Percentiles rank a stretch among this genome's conserved stretches.
Evolutionary conservation across 2,113 vertebrate species (phyloP).

Genomic region (Eleginops maclovinus): DNA sequence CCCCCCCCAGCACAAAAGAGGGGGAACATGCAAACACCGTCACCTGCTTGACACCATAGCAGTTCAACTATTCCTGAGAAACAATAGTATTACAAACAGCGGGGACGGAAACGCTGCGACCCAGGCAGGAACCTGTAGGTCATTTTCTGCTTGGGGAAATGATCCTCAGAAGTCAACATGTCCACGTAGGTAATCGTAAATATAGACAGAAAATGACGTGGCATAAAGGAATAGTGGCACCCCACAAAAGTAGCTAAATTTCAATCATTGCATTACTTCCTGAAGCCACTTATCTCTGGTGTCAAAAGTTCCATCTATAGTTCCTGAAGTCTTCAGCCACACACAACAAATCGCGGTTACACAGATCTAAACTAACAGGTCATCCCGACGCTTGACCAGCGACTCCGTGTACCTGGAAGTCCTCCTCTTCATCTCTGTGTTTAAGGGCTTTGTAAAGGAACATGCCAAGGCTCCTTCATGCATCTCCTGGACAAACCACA

Average conservation of each 20-base stretch:
- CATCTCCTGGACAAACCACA: slow-evolving; percentile 78
- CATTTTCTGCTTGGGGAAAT: neutral
- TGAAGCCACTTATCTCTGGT: neutral
- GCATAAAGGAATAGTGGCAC: too few species aligned
- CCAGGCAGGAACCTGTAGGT: neutral
- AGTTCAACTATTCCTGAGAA: slow-evolving; percentile 41
- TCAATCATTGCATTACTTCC: neutral
- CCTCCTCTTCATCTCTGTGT: slow-evolving; percentile 83
- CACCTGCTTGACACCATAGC: slow-evolving; percentile 44
- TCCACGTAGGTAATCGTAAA: neutral
- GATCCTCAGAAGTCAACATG: neutral
- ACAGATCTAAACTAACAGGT: slow-evolving; percentile 22
- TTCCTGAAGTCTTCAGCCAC: neutral
- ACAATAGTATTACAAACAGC: slow-evolving; percentile 12
- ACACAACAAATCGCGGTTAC: neutral
- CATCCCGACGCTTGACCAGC: slow-evolving; percentile 31
- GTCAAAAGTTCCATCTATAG: neutral
- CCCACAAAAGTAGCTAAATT: neutral
- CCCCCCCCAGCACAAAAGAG: slow-evolving; percentile 47
- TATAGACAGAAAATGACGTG: too few species aligned
- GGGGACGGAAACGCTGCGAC: neutral
- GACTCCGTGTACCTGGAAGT: slow-evolving; percentile 74
- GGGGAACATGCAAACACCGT: slow-evolving; percentile 50
- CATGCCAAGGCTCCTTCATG: slow-evolving; percentile 78
- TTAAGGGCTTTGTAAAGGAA: slow-evolving; percentile 85